Evolutionary conservation across 2,113 vertebrate species (phyloP), one percentile per base, ranked within the genome.

Genomic region (Grammomys surdaster): DNA sequence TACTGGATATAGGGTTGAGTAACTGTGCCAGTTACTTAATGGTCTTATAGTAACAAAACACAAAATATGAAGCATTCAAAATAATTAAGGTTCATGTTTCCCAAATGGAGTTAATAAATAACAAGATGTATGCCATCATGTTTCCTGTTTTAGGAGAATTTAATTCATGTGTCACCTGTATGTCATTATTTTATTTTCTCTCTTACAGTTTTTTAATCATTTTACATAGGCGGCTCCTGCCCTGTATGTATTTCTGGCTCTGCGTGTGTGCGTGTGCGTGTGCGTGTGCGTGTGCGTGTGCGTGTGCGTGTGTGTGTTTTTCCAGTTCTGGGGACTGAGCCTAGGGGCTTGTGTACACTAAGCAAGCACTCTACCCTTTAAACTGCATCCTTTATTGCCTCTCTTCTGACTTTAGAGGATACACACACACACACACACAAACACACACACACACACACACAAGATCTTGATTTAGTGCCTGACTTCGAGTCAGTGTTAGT

Each of bases 161-260:
- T 89, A 84, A 70, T 95, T 51, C 20, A 63, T 80, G 90, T 92
- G 33, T 91, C 72, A 63, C 19, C 9, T 2, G 31, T 70, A 92
- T 95, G 72, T 48, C 93, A 80, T 43, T 95, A 89, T 92, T 89
- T 82, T 88, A 92, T 63, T 95, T 78, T 58, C 13, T 91, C 86
- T 60, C 9, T 92, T 92, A 7, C 40, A 28, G 76, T 95, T 95
- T 95, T 80, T 48, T 7, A 78, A 82, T 93, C 43, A 91, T 91
- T 89, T 96, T 36, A 43, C 40, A 48, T 48, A 89, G 78, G 17
- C 56, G 10, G 36, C 56, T 6, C 65, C 69, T 88, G 36, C 4
- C 20, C 8, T 51, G 67, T 77, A n/a, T 82, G 4, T 95, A 75
- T 67, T 94, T 65, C 93, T 90, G 92, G 75, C 54, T 73, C 46